Conservation (phyloP, 2,888 invertebrate species). For the Cephus runcator region DNA sequence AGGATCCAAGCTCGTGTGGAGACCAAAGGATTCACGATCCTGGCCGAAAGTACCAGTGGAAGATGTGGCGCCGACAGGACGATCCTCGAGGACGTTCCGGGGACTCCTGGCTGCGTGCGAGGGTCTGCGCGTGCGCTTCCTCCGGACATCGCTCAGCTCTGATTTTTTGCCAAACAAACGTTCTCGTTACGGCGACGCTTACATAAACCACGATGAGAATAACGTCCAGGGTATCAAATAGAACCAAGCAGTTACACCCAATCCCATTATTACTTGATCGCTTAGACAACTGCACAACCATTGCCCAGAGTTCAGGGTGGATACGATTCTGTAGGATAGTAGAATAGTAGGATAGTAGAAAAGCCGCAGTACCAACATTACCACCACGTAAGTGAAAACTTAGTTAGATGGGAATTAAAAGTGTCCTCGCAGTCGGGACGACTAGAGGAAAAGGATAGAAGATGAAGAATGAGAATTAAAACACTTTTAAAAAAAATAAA, state of each 20-base stretch:
- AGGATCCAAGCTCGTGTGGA: neutral
- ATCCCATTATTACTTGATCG: neutral
- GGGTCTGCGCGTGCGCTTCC: constrained; percentile 62
- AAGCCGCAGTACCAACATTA: neutral
- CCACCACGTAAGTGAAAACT: neutral
- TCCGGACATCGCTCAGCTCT: constrained; percentile 63
- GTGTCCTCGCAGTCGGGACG: neutral
- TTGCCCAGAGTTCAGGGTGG: neutral
- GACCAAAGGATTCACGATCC: too few relatives aligned
- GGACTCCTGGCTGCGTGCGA: constrained; percentile 60
- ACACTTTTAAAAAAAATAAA: too few relatives aligned
- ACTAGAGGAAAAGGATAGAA: neutral
- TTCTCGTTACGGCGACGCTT: neutral
- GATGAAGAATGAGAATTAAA: neutral
- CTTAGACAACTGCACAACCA: neutral
- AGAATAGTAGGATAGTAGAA: neutral
- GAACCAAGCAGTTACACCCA: neutral
- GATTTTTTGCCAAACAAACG: constrained; percentile 44
- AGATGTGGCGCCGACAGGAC: constrained; percentile 25
- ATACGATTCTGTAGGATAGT: neutral
- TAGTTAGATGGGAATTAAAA: neutral
- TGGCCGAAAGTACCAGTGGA: neutral
- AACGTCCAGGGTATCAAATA: neutral
- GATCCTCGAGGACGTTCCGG: constrained; percentile 45
- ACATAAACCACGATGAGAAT: neutral